Conservation (phyloP, 2,888 invertebrate genomes). For the Erannis defoliaria region DNA sequence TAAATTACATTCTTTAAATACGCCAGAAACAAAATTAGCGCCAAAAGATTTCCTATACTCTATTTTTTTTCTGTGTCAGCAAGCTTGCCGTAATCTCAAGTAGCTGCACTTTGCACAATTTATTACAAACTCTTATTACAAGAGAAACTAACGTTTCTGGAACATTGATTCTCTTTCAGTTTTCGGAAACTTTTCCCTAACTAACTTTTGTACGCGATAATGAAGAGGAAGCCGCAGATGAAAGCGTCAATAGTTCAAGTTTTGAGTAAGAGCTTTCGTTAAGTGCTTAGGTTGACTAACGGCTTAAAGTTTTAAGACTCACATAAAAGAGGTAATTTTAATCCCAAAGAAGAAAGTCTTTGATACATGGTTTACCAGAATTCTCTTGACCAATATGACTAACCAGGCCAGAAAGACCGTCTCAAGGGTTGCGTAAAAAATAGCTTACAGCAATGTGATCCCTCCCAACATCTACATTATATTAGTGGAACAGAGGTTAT, state of each 20-base stretch:
- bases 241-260: constrained; percentile 42
- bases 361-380: constrained; percentile 4
- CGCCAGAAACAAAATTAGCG: no score
- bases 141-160: constrained; percentile 20
- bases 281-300: constrained; percentile 8
- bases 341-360: neutral
- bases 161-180: constrained; percentile 46
- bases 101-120: constrained; percentile 36
- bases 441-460: no score
- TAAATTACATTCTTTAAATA: no score
- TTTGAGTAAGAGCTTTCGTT: constrained; percentile 19
- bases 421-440: no score
- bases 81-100: constrained; percentile 23
- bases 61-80: constrained; percentile 4
- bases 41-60: constrained; percentile 3
- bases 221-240: constrained; percentile 39
- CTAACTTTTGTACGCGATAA: constrained; percentile 39
- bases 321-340: neutral
- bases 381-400: no score
- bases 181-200: constrained; percentile 38
- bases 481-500: no score
- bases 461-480: no score
- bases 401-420: no score
- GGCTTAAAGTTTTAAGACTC: constrained; percentile 19
- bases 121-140: constrained; percentile 33